Evolutionary conservation across 2,888 invertebrate species (phyloP), one percentile per base, ranked within the genome.

Genomic region (Parnassius apollo): DNA sequence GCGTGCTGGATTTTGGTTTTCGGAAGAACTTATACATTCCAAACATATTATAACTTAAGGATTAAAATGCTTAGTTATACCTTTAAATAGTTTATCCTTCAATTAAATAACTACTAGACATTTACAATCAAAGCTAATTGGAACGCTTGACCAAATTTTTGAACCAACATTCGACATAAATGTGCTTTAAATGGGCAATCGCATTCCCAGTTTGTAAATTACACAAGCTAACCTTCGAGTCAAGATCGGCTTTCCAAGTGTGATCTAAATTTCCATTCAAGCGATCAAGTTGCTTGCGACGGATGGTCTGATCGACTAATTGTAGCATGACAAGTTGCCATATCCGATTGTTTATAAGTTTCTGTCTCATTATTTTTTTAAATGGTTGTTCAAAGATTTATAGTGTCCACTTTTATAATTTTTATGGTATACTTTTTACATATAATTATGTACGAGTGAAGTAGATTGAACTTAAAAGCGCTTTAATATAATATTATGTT

Each of bases 181-280:
- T 61, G 35, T 42, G 49, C 62, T 49, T 42, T 64, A 67, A 64
- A 65, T 48, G 65, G 64, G 49, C 61, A 64, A 57, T 66, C 59
- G 59, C 62, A 59, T 65, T 64, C 63, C 62, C 44, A 60, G 59
- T 59, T 65, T 62, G 65, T 69, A 69, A 66, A 59, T 64, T 56
- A 72, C 61, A 66, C 71, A 66, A 65, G 75, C 69, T 73, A 69
- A 71, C 76, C 76, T 76, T 75, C 75, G 65, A 69, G 52, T 64
- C 64, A 64, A 65, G 67, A 59, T 63, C 65, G 68, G 68, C 71
- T 75, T 75, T 76, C 73, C 72, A 71, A 71, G 73, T 66, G 64
- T 69, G 75, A 72, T 75, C 76, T 74, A 71, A 74, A 73, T 78
- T 71, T 71, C 73, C 70, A 71, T 70, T 71, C 69, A 65, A 68